Evolutionary conservation across 1,140 invertebrate species (phyloP).

Genomic region (Caenorhabditis briggsae): DNA sequence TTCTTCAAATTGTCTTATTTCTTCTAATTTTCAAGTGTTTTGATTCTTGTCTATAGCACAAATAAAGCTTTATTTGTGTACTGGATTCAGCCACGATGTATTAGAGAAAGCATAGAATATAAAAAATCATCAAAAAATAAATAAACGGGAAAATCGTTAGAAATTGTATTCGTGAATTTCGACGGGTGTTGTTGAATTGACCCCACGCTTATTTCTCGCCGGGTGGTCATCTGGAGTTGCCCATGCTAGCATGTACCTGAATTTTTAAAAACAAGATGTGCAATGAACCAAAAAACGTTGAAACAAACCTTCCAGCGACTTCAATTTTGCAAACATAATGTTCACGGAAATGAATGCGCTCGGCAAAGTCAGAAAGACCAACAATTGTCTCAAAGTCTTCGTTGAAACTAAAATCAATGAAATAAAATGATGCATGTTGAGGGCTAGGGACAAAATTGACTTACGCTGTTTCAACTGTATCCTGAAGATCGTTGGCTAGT

Average conservation of each 20-base stretch:
- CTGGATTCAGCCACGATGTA: background rate
- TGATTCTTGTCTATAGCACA: too few species aligned
- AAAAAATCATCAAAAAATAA: background rate
- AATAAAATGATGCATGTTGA: background rate
- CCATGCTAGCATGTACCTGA: conserved; percentile 19
- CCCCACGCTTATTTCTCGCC: background rate
- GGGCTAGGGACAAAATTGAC: background rate
- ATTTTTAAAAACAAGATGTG: background rate
- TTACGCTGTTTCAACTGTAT: conserved; percentile 9
- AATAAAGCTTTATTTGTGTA: background rate
- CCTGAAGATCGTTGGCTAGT: conserved; percentile 13
- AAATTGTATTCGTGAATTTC: conserved; percentile 29
- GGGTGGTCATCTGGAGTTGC: conserved; percentile 10
- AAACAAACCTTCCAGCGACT: conserved; percentile 1
- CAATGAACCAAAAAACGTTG: background rate
- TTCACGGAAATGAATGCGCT: conserved; percentile 40
- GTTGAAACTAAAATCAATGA: conserved; percentile 21
- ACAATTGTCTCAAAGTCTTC: conserved; percentile 39
- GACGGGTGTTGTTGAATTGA: background rate
- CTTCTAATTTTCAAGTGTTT: background rate
- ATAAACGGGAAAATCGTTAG: background rate
- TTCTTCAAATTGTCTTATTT: too few species aligned
- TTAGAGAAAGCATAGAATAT: background rate
- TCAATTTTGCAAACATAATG: conserved; percentile 32
- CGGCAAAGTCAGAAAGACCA: background rate